A percentile compares a stretch with the other conserved stretches of the same genome.
These are phyloP conservation scores for Myoxocephalus aenaeus DNA, from an alignment of 2,797 vertebrate genomes.

Conservation along the genomic window DNA sequence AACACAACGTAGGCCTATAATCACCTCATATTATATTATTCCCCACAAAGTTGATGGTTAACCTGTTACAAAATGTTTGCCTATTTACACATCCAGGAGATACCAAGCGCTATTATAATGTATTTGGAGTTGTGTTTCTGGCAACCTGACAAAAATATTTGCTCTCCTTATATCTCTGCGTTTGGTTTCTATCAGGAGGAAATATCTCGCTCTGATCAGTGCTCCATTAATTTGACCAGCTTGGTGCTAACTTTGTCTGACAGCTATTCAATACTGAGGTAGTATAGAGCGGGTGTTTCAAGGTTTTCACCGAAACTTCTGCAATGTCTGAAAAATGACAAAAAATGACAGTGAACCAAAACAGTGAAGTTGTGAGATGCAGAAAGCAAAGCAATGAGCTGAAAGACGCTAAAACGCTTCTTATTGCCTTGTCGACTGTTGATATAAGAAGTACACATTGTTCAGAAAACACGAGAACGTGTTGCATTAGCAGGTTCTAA, in stretches of 20 bases:
- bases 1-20: background rate
- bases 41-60: background rate
- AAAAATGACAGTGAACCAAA: background rate
- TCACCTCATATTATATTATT: background rate
- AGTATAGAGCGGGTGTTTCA: constrained; percentile 5
- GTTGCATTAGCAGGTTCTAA: background rate
- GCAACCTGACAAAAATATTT: background rate
- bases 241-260: constrained; percentile 1
- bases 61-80: background rate
- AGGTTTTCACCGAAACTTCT: constrained; percentile 13
- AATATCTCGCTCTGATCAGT: background rate
- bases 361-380: background rate
- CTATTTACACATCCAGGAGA: background rate
- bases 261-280: constrained; percentile 6
- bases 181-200: background rate
- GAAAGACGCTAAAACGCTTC: background rate
- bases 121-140: background rate
- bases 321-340: constrained; percentile 15
- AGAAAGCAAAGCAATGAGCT: background rate
- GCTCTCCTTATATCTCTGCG: background rate
- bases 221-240: background rate
- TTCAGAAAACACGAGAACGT: constrained; percentile 2
- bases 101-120: background rate
- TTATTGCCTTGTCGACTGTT: background rate
- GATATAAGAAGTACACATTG: background rate